Percentiles rank a stretch among this genome's conserved stretches.
These are phyloP conservation scores for Hemicrepidius hirtus DNA, from an alignment of 2,888 invertebrate species.

Conservation along the genomic window DNA sequence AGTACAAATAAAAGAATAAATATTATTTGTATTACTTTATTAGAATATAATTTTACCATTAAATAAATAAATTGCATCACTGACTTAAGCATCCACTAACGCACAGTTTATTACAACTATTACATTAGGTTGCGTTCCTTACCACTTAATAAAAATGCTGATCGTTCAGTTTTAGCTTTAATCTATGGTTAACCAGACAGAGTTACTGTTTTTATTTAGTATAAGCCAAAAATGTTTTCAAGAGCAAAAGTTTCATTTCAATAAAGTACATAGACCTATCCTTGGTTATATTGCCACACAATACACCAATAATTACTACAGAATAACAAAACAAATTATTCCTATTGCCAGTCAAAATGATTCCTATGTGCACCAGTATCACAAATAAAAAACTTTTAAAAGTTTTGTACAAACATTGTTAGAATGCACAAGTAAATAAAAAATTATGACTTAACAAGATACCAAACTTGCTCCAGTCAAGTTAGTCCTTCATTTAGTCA, in stretches of 20 bases:
- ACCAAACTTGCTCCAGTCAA: conserved; percentile 58
- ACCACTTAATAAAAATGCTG: conserved; percentile 20
- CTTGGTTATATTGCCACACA: conserved; percentile 27
- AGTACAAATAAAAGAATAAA: background rate
- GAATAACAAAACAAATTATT: conserved; percentile 19
- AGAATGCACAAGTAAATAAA: background rate
- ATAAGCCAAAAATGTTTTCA: conserved; percentile 19
- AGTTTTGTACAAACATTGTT: conserved; percentile 18
- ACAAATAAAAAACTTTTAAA: conserved; percentile 8
- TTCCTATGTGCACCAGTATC: conserved; percentile 31
- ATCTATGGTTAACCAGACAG: conserved; percentile 15
- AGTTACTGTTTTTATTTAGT: conserved; percentile 1
- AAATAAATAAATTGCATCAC: conserved; percentile 71
- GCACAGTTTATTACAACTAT: conserved; percentile 63
- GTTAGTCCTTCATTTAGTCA: conserved; percentile 56
- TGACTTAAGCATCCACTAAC: conserved; percentile 68
- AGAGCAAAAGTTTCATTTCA: conserved; percentile 4
- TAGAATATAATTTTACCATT: conserved; percentile 70
- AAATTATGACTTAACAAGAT: conserved; percentile 3
- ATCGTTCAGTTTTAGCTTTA: conserved; percentile 21
- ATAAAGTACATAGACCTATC: conserved; percentile 2
- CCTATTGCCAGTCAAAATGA: conserved; percentile 23
- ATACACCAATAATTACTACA: conserved; percentile 24
- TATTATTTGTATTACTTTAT: conserved; percentile 64
- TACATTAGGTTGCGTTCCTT: conserved; percentile 38